phyloP scores from a whole-genome alignment of 1,140 invertebrate genomes.

The Drosophila orena region DNA sequence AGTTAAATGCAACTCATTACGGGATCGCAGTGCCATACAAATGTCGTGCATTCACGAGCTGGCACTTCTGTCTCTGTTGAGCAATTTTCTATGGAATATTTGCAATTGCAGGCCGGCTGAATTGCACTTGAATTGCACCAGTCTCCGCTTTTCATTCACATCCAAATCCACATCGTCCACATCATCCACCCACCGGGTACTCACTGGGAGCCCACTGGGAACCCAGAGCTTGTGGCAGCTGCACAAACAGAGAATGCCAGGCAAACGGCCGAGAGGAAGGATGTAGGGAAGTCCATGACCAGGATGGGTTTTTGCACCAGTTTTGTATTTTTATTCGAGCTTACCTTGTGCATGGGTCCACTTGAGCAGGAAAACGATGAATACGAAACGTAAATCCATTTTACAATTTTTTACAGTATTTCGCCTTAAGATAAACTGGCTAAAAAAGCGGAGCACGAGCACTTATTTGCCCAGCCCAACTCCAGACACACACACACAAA shows the following conservation, averaged over 20 bases:
- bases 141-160: not conserved
- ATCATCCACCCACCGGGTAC: not conserved
- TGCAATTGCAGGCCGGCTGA: slow-evolving; percentile 64
- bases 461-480: slow-evolving; percentile 71
- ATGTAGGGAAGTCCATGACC: slow-evolving; percentile 18
- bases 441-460: slow-evolving; percentile 77
- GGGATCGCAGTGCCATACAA: slow-evolving; percentile 42
- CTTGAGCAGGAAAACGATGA: slow-evolving; percentile 84
- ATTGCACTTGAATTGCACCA: slow-evolving; percentile 59
- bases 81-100: slow-evolving; percentile 76
- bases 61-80: slow-evolving; percentile 43
- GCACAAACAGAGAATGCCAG: slow-evolving; percentile 75
- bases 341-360: slow-evolving; percentile 84
- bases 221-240: slow-evolving; percentile 45
- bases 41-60: slow-evolving; percentile 31
- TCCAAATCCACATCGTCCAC: too few relatives aligned
- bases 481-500: slow-evolving; percentile 30
- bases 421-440: slow-evolving; percentile 80
- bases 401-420: slow-evolving; percentile 79
- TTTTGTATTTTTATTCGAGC: slow-evolving; percentile 39
- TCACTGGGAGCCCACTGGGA: not conserved
- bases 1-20: slow-evolving; percentile 79
- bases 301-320: slow-evolving; percentile 32
- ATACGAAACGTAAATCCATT: slow-evolving; percentile 84
- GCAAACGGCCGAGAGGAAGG: slow-evolving; percentile 42